Percentiles rank a stretch among this genome's conserved stretches.
Conservation (phyloP, 2,797 vertebrate genomes). For the Lagodon rhomboides region DNA sequence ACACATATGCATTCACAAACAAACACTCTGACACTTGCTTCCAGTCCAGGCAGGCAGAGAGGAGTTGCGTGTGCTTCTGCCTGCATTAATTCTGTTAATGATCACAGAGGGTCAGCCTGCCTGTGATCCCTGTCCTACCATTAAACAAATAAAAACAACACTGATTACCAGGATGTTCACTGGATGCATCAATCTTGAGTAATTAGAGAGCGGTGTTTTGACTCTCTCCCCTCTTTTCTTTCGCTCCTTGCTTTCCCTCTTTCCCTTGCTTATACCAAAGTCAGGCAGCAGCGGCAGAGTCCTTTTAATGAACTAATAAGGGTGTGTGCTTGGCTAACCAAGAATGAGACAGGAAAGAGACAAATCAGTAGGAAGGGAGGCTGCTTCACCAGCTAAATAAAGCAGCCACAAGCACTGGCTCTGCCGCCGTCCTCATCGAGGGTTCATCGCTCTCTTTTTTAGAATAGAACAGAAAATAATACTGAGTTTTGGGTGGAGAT, state of each 20-base stretch:
- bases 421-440: constrained; percentile 32
- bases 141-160: constrained; percentile 86
- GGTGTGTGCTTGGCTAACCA: constrained; percentile 78
- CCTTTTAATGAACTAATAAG: constrained; percentile 82
- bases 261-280: constrained; percentile 60
- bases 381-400: constrained; percentile 68
- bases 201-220: constrained; percentile 80
- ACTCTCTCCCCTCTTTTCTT: constrained; percentile 64
- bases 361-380: constrained; percentile 62
- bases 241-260: constrained; percentile 47
- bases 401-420: constrained; percentile 51
- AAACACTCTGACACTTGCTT: constrained; percentile 54
- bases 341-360: constrained; percentile 74
- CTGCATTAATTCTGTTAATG: constrained; percentile 81
- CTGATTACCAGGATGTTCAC: constrained; percentile 83
- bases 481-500: constrained; percentile 36
- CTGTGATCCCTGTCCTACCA: constrained; percentile 80
- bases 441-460: constrained; percentile 57
- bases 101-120: constrained; percentile 82
- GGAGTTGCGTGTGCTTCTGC: constrained; percentile 56
- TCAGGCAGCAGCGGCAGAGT: constrained; percentile 52
- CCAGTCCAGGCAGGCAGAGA: constrained; percentile 48
- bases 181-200: constrained; percentile 82
- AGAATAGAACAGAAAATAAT: constrained; percentile 46
- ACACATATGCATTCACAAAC: constrained; percentile 39